Percentiles rank a stretch among this genome's conserved stretches.
Evolutionary conservation across 37 sponge, comb jelly and placozoan genomes (phyloP).

Genomic region (Hormiphora californensis): DNA sequence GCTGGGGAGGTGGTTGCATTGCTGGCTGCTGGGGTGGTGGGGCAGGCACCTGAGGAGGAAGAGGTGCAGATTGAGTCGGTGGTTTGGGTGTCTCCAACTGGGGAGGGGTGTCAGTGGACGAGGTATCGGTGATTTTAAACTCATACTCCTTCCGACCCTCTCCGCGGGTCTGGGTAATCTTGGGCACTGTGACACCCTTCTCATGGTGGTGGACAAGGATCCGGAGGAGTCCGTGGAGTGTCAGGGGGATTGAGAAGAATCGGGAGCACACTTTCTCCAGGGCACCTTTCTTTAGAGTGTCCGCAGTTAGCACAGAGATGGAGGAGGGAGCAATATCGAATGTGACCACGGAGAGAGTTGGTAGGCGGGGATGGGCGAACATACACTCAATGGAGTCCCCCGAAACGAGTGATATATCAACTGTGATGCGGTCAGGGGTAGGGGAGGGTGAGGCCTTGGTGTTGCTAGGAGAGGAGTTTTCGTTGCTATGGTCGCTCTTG

Average conservation of each 20-base stretch:
- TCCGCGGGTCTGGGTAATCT: too few relatives aligned
- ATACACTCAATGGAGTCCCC: background rate
- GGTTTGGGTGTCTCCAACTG: too few relatives aligned
- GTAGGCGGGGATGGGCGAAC: slow-evolving; percentile 6
- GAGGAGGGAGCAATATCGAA: background rate
- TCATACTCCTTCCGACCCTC: too few relatives aligned
- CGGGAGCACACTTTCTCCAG: background rate
- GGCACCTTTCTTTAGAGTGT: background rate
- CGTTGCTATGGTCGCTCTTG: background rate
- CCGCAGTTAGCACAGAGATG: background rate
- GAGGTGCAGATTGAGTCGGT: too few relatives aligned
- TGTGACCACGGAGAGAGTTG: background rate
- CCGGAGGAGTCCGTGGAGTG: background rate
- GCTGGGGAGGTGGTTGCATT: too few relatives aligned
- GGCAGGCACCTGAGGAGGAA: too few relatives aligned
- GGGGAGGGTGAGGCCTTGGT: background rate
- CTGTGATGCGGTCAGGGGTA: background rate
- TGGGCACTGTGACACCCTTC: too few relatives aligned
- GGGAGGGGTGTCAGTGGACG: too few relatives aligned
- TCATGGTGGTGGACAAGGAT: slow-evolving; percentile 22
- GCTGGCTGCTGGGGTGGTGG: too few relatives aligned
- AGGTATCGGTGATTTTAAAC: too few relatives aligned
- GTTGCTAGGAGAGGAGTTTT: background rate
- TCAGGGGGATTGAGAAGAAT: slow-evolving; percentile 34
- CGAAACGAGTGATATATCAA: background rate